phyloP scores from a whole-genome alignment of 2,888 invertebrate genomes.

The Anodontia alba region DNA sequence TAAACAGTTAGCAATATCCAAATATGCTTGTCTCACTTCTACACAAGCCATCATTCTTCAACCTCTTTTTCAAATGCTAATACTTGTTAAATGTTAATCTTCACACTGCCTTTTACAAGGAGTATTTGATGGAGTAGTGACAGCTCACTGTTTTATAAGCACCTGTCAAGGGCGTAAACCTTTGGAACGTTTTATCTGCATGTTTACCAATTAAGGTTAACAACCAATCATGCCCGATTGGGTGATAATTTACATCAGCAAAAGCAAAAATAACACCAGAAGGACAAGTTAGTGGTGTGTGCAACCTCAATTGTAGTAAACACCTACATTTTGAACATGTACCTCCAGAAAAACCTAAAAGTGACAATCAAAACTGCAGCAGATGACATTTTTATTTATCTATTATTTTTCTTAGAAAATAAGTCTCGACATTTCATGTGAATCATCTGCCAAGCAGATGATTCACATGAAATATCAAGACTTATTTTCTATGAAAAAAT shows the following conservation, averaged over 20 bases:
- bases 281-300: background rate
- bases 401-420: too few species aligned
- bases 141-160: background rate
- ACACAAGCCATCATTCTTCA: conserved; percentile 9
- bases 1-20: background rate
- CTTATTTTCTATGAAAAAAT: too few species aligned
- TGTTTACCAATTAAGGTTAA: conserved; percentile 1
- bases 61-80: background rate
- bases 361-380: too few species aligned
- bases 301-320: background rate
- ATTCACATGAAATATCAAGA: too few species aligned
- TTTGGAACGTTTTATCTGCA: background rate
- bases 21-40: background rate
- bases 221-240: background rate
- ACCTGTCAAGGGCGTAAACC: conserved; percentile 1
- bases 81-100: background rate
- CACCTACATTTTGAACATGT: too few species aligned
- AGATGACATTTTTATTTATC: too few species aligned
- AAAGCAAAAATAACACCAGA: background rate
- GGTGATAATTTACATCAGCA: background rate
- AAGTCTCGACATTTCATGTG: too few species aligned
- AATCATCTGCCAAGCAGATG: too few species aligned
- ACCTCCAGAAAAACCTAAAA: too few species aligned
- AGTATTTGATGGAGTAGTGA: too few species aligned
- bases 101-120: too few species aligned